Evolutionary conservation across 1,140 invertebrate species (phyloP).

Genomic region (Drosophila prosaltans): DNA sequence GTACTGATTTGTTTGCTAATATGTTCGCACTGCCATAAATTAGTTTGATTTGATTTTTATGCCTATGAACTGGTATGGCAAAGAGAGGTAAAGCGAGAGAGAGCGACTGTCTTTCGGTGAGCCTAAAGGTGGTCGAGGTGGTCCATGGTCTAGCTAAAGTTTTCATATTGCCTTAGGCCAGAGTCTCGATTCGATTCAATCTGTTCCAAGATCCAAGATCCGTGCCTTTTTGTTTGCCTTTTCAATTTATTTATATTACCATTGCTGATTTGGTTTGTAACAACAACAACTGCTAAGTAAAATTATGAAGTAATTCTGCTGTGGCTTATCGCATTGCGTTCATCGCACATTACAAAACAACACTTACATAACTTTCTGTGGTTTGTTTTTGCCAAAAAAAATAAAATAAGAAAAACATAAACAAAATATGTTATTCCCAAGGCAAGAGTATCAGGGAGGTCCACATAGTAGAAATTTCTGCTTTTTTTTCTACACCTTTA

Average conservation of each 20-base stretch:
- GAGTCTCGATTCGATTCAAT: conserved; percentile 23
- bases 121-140: not conserved
- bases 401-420: not conserved
- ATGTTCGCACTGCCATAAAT: conserved; percentile 80
- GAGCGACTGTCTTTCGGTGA: not conserved
- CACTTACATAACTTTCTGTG: conserved; percentile 73
- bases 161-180: conserved; percentile 2
- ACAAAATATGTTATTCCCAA: conserved; percentile 64
- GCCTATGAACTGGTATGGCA: conserved; percentile 44
- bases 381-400: conserved; percentile 53
- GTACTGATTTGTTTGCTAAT: conserved; percentile 82
- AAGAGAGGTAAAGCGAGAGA: conserved; percentile 22
- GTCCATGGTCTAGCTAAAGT: not conserved
- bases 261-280: conserved; percentile 40
- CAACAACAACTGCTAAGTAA: conserved; percentile 41
- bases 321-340: conserved; percentile 74
- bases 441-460: conserved; percentile 43
- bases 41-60: conserved; percentile 79
- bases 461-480: conserved; percentile 3
- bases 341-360: conserved; percentile 80
- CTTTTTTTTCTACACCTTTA: not conserved
- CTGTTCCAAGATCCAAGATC: not conserved
- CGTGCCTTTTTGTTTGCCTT: conserved; percentile 15
- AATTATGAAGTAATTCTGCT: conserved; percentile 78
- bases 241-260: conserved; percentile 60